A percentile compares a stretch with the other conserved stretches of the same genome.
phyloP scores from a whole-genome alignment of 2,888 invertebrate species.

The Blastobasis lacticolella region DNA sequence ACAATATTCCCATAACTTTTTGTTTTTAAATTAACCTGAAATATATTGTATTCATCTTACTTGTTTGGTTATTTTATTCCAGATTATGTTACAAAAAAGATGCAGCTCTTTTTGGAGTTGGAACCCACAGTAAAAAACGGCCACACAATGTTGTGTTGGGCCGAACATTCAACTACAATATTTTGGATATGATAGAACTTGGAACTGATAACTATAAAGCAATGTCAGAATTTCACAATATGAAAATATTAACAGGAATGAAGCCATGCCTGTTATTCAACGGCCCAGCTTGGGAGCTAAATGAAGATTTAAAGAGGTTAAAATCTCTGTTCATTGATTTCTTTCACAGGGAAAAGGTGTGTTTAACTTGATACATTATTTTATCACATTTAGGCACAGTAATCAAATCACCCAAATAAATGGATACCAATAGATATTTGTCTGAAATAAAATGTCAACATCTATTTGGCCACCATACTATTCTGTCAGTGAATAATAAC shows the following conservation, averaged over 20 bases:
- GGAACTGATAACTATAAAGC: slow-evolving; percentile 89
- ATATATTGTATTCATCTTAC: no score
- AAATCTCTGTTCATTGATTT: slow-evolving; percentile 94
- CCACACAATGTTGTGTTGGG: slow-evolving; percentile 94
- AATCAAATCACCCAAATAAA: no score
- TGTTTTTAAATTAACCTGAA: neutral
- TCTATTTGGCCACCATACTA: no score
- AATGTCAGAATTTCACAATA: slow-evolving; percentile 84
- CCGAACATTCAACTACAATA: slow-evolving; percentile 89
- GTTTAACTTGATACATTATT: neutral
- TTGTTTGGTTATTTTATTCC: slow-evolving; percentile 14
- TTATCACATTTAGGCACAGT: no score
- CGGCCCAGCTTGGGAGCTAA: slow-evolving; percentile 91
- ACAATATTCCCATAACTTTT: neutral
- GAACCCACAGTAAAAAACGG: slow-evolving; percentile 94
- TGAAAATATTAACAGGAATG: slow-evolving; percentile 84
- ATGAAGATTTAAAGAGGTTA: slow-evolving; percentile 85
- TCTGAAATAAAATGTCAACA: no score
- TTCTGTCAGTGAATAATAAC: no score
- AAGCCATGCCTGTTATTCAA: slow-evolving; percentile 95
- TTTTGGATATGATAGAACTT: slow-evolving; percentile 97
- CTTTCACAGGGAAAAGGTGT: slow-evolving; percentile 86
- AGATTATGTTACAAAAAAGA: slow-evolving; percentile 87
- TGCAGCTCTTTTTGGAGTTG: slow-evolving; percentile 91
- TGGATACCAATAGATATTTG: no score